Evolutionary conservation across 2,888 invertebrate species (phyloP).

Genomic region (Malthinus seriepunctatus): DNA sequence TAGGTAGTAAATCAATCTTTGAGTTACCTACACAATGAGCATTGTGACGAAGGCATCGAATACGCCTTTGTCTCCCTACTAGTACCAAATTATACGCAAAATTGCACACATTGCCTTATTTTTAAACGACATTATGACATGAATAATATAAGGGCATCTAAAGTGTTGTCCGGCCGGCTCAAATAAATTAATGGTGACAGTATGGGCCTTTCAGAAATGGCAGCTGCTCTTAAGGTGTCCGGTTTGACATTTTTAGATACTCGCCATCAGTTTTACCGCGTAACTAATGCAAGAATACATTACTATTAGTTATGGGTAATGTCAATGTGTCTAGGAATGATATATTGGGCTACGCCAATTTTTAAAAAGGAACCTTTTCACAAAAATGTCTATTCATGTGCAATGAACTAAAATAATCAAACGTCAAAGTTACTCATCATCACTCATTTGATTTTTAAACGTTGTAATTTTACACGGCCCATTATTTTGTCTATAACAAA

Average conservation of each 20-base stretch:
- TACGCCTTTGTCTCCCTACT: conserved; percentile 38
- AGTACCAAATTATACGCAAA: conserved; percentile 50
- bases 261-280: conserved; percentile 42
- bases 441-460: conserved; percentile 39
- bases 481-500: conserved; percentile 14
- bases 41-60: conserved; percentile 38
- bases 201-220: conserved; percentile 23
- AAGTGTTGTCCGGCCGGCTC: conserved; percentile 32
- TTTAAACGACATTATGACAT: conserved; percentile 44
- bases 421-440: conserved; percentile 48
- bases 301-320: conserved; percentile 54
- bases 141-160: conserved; percentile 41
- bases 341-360: conserved; percentile 48
- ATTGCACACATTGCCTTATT: conserved; percentile 49
- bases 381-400: conserved; percentile 41
- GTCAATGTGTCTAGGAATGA: conserved; percentile 48
- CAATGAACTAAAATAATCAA: conserved; percentile 50
- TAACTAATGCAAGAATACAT: conserved; percentile 54
- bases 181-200: conserved; percentile 37
- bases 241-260: conserved; percentile 47
- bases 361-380: conserved; percentile 39
- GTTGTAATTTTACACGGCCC: conserved; percentile 23
- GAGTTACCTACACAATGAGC: conserved; percentile 35
- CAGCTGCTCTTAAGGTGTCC: conserved; percentile 42
- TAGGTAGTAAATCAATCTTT: conserved; percentile 42